These are phyloP conservation scores for Australoheros scitulus DNA, from an alignment of 2,113 vertebrate species.

Conservation along the genomic window DNA sequence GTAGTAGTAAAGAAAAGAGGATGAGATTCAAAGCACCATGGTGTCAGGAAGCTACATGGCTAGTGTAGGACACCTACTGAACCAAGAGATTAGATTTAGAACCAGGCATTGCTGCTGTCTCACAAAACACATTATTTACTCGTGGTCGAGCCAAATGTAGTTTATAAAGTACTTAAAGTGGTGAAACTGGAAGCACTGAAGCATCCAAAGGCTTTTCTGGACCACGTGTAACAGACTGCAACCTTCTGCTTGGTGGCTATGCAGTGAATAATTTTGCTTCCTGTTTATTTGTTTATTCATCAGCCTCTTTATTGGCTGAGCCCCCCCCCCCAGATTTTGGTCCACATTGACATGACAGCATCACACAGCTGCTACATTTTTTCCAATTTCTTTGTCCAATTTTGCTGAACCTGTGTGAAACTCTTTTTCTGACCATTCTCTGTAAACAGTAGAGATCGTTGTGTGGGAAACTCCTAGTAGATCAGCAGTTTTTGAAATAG, in stretches of 20 bases:
- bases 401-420: no score
- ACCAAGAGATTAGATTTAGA: conserved; percentile 58
- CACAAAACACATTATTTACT: conserved; percentile 52
- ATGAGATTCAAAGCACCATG: neutral
- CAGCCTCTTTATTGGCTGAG: neutral
- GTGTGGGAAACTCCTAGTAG: no score
- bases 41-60: conserved; percentile 45
- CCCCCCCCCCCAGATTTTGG: neutral
- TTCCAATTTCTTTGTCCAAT: no score
- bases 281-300: conserved; percentile 20
- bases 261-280: conserved; percentile 37
- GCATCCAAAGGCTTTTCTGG: conserved; percentile 23
- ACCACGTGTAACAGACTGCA: conserved; percentile 17
- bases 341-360: neutral
- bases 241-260: conserved; percentile 26
- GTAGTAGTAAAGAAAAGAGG: conserved; percentile 9
- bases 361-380: neutral
- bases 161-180: conserved; percentile 31
- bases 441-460: no score
- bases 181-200: conserved; percentile 22
- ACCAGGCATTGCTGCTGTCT: neutral
- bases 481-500: no score
- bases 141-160: conserved; percentile 19
- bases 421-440: neutral
- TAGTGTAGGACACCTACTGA: conserved; percentile 51